phyloP scores from a whole-genome alignment of 2,888 invertebrate species.

The Protodeltote pygarga region DNA sequence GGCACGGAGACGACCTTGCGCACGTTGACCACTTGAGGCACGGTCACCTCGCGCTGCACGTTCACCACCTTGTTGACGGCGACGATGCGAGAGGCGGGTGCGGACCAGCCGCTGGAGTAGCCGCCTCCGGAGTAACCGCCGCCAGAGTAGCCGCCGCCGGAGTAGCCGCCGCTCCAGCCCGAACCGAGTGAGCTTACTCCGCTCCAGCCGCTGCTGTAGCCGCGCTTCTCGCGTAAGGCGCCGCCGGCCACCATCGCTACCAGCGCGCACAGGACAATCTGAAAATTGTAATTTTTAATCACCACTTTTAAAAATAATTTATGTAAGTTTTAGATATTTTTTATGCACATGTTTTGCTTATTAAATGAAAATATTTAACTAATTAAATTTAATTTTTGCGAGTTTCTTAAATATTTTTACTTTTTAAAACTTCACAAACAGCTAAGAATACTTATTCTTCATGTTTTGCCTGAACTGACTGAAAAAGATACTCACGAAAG shows the following conservation, averaged over 20 bases:
- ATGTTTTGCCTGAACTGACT: too few relatives aligned
- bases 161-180: slow-evolving; percentile 12
- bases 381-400: too few relatives aligned
- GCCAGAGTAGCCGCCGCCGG: slow-evolving; percentile 3
- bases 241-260: slow-evolving; percentile 33
- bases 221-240: slow-evolving; percentile 45
- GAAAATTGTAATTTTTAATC: too few relatives aligned
- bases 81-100: slow-evolving; percentile 55
- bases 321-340: too few relatives aligned
- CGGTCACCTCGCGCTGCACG: slow-evolving; percentile 58
- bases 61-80: slow-evolving; percentile 59
- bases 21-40: slow-evolving; percentile 59
- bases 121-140: slow-evolving; percentile 12
- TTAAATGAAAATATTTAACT: too few relatives aligned
- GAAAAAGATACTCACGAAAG: slow-evolving; percentile 35
- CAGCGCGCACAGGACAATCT: slow-evolving; percentile 33
- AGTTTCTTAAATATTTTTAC: too few relatives aligned
- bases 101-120: slow-evolving; percentile 30
- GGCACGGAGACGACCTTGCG: slow-evolving; percentile 66
- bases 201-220: slow-evolving; percentile 18
- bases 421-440: too few relatives aligned
- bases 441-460: too few relatives aligned
- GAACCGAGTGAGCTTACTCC: neutral
- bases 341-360: too few relatives aligned
- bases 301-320: too few relatives aligned